Evolutionary conservation across 2,888 invertebrate genomes (phyloP), one percentile per base, ranked within the genome.

Genomic region (Muschampia plurimacula): DNA sequence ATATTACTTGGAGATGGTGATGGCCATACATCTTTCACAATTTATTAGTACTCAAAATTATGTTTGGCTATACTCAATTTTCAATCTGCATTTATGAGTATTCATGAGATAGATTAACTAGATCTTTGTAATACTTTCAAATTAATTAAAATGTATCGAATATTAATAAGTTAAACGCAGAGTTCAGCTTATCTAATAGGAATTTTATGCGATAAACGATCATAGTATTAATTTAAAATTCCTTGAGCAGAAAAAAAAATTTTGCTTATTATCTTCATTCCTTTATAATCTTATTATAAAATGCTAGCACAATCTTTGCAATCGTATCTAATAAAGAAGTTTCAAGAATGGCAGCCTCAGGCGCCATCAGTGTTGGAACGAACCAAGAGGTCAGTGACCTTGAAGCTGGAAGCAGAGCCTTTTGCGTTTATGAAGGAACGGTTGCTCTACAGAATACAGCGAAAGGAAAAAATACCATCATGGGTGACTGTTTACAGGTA

Each of bases 401-500:
- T 93, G 62, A 70, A 78, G 69, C 70, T 62, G 60, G 6, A 79
- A 32, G 74, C 77, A 0, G 83, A 83, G 2, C 82, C 80, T 0
- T 91, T 89, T 72, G 74, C 74, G 0, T 90, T 90, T 76, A 78
- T 92, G 0, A 66, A 70, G 0, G 80, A 83, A 0, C 79, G 82
- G 36, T 78, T 93, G 32, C 69, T 94, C 2, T 93, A 86, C 71
- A 79, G 80, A n/a, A 65, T 94, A 1, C 89, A 94, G 79, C 89
- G 86, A 75, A 87, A 88, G 46, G 86, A 91, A 46, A 92, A 92
- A 77, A 81, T 93, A 6, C 93, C 93, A 0, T 83, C 86, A 0
- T 95, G 94, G 94, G 76, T 84, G 0, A 79, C 86, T 0, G 90
- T 91, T 0, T 94, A 94, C 73, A 86, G 92, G 94, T 91, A 44